Percentiles rank a stretch among this genome's conserved stretches.
phyloP scores from a whole-genome alignment of 2,113 vertebrate species.

The Anser brachyrhynchus region DNA sequence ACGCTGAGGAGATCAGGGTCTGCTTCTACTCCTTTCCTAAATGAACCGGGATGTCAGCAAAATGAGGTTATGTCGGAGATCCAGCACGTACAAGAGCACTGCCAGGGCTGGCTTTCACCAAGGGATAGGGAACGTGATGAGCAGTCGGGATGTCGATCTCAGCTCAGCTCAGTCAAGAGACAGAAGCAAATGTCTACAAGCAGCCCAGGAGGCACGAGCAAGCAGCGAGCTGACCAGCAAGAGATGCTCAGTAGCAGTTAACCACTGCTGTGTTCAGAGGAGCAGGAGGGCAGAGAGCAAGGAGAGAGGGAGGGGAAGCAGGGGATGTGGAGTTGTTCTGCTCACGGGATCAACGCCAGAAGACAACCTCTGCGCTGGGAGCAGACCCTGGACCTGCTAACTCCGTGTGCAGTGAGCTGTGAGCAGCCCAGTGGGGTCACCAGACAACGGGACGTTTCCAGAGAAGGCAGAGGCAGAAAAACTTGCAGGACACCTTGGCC shows the following conservation, averaged over 20 bases:
- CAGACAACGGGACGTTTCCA: background rate
- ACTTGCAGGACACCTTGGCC: background rate
- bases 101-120: background rate
- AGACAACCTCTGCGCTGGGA: background rate
- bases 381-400: background rate
- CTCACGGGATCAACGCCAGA: background rate
- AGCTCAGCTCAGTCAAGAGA: background rate
- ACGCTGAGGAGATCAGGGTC: background rate
- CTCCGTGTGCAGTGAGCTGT: fast-evolving
- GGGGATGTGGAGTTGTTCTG: fast-evolving
- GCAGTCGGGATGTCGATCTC: fast-evolving
- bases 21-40: background rate
- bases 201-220: background rate
- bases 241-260: background rate
- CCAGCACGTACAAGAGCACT: background rate
- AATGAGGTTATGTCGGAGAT: background rate
- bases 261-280: background rate
- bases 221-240: background rate
- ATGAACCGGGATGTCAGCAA: background rate
- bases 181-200: fast-evolving
- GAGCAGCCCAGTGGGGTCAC: background rate
- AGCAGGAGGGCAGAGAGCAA: background rate
- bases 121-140: background rate
- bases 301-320: background rate
- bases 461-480: background rate